Conservation (phyloP, 2,797 vertebrate genomes). For the Podargus strigoides region DNA sequence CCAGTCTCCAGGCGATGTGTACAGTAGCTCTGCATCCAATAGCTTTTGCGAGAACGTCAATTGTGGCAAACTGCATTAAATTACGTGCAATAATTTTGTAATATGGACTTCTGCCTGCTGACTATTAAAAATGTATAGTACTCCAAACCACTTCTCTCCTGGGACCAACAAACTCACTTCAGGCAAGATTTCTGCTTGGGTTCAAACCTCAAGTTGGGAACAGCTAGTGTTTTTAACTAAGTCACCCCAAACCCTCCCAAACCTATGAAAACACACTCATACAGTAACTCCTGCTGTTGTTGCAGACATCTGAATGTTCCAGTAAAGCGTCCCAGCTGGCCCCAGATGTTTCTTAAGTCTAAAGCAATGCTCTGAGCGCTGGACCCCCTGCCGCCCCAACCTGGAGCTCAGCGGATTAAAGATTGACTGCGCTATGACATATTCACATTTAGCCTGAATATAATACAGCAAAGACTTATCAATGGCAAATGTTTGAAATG, state of each 20-base stretch:
- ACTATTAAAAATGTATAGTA: slow-evolving; percentile 59
- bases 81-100: slow-evolving; percentile 62
- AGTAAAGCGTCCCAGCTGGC: slow-evolving; percentile 58
- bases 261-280: slow-evolving; percentile 25
- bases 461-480: slow-evolving; percentile 47
- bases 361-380: slow-evolving; percentile 46
- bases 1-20: neutral
- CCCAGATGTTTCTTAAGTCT: slow-evolving; percentile 60
- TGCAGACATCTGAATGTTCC: slow-evolving; percentile 59
- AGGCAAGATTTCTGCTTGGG: slow-evolving; percentile 65
- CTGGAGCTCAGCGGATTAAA: slow-evolving; percentile 51
- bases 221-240: slow-evolving; percentile 65
- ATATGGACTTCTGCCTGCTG: slow-evolving; percentile 62
- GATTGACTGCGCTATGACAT: slow-evolving; percentile 48
- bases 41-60: slow-evolving; percentile 14
- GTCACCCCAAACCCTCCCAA: slow-evolving; percentile 65
- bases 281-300: slow-evolving; percentile 56
- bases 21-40: slow-evolving; percentile 30
- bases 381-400: slow-evolving; percentile 39
- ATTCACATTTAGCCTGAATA: slow-evolving; percentile 31
- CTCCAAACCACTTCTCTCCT: slow-evolving; percentile 69
- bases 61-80: slow-evolving; percentile 59
- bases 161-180: slow-evolving; percentile 54
- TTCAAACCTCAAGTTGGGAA: slow-evolving; percentile 73
- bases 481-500: slow-evolving; percentile 64